Conservation (phyloP, 2,797 vertebrate genomes). For the Pseudochaenichthys georgianus region DNA sequence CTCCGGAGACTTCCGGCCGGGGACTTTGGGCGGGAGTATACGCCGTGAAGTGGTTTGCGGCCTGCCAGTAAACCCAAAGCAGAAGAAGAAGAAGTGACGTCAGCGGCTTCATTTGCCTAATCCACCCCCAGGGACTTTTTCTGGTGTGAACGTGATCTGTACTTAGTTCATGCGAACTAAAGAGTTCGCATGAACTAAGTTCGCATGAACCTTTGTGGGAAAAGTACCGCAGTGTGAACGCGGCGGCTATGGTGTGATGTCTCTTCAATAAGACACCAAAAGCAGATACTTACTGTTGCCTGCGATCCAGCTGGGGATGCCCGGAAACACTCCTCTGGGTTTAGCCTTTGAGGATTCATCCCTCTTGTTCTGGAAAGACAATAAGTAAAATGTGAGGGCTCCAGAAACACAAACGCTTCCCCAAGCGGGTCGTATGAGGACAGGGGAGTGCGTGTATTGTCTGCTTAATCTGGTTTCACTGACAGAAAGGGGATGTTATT, state of each 20-base stretch:
- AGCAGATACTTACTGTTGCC: constrained; percentile 82
- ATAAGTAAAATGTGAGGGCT: neutral
- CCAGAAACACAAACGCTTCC: constrained; percentile 1
- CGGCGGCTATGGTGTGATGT: neutral
- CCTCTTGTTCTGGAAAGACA: constrained; percentile 76
- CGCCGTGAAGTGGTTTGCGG: too few species aligned
- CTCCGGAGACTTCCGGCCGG: too few species aligned
- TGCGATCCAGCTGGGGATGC: constrained; percentile 86
- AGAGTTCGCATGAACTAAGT: too few species aligned
- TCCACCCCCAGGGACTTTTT: too few species aligned
- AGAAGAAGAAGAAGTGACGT: too few species aligned
- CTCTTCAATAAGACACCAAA: neutral
- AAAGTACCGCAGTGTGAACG: too few species aligned
- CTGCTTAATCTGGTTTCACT: neutral
- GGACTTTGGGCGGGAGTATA: too few species aligned
- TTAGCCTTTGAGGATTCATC: constrained; percentile 86
- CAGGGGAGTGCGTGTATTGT: neutral
- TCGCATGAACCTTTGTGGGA: too few species aligned
- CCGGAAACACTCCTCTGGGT: constrained; percentile 77
- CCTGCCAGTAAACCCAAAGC: too few species aligned
- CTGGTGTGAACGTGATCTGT: too few species aligned
- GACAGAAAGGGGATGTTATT: neutral
- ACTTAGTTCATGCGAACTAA: too few species aligned
- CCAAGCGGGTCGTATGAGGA: neutral
- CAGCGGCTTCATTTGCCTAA: too few species aligned